Evolutionary conservation across 92 coral and sea anemone species (phyloP), one percentile per base, ranked within the genome.

Genomic region (Parazoanthus swiftii): DNA sequence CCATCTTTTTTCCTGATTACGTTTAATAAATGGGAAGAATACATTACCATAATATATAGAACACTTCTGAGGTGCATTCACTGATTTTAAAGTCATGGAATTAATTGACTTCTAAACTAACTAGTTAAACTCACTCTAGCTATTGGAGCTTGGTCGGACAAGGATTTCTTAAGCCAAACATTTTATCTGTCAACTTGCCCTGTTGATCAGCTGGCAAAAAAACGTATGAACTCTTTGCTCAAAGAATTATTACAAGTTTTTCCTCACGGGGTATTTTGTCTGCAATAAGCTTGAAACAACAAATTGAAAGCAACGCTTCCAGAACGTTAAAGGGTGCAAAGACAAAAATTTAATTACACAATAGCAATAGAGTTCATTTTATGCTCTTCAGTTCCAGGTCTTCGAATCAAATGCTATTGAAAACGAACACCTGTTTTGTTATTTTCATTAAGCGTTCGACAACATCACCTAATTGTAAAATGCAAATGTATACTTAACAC

Each of bases 371-470:
- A 44, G 67, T 70, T 68, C 65, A 67, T 70, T 25, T 18, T 46
- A 21, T 11, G 16, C 38, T n/a, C 11, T 43, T 7, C 16, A 44
- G 35, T 44, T 71, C 18, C 36, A 70, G 6, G 23, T 43, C 68
- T 44, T 72, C 66, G 70, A 72, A 84, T 70, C 2, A 33, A 71
- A 29, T 70, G 42, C 63, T n/a, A 84, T 70, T 29, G 79, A 46
- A 44, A 48, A 44, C 8, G 14, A 46, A 70, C 87, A 84, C 87
- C 87, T 84, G 87, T 33, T 37, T 42, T 25, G 23, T 44, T 44
- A 70, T 84, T 84, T 84, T 70, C 44, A 84, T 84, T 46, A 70
- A 70, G n/a, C 66, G 54, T 70, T 84, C 43, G 15, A 84, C 25
- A 84, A 71, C 77, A 84, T 48, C 46, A 50, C 29, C 76, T 20